Evolutionary conservation across 2,888 invertebrate species (phyloP).

Genomic region (Pandemis corylana): DNA sequence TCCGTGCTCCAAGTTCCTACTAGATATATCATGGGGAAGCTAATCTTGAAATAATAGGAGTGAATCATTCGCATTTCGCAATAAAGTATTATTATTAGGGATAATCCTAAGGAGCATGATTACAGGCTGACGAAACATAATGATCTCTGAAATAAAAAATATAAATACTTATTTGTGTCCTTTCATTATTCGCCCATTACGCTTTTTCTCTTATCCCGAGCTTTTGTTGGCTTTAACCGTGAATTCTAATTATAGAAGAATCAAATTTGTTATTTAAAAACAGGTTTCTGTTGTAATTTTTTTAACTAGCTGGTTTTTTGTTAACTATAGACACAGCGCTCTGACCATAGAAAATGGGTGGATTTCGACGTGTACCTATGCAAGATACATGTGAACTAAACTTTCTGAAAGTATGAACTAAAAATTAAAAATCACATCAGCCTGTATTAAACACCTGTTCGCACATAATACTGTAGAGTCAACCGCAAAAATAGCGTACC

Average conservation of each 20-base stretch:
- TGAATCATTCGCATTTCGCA: conserved; percentile 14
- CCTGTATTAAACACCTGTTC: too few relatives aligned
- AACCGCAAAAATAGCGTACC: too few relatives aligned
- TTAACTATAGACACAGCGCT: too few relatives aligned
- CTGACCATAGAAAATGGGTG: too few relatives aligned
- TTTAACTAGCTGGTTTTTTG: too few relatives aligned
- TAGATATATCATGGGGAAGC: neutral
- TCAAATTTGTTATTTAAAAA: neutral
- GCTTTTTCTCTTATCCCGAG: neutral
- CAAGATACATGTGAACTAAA: too few relatives aligned
- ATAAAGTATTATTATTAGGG: neutral
- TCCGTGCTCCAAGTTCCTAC: neutral
- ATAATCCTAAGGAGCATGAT: neutral
- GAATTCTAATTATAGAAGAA: neutral
- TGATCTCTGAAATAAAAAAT: conserved; percentile 3
- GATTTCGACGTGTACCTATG: too few relatives aligned
- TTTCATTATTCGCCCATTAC: conserved; percentile 7
- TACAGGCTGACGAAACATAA: neutral
- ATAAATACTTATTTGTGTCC: neutral
- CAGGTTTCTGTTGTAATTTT: too few relatives aligned
- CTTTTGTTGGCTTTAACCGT: neutral
- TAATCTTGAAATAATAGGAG: neutral
- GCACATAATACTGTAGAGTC: too few relatives aligned
- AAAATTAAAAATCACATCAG: too few relatives aligned
- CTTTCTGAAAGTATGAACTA: too few relatives aligned